Base-by-base conservation (phyloP, 2,113 vertebrate species). In the Collichthys lucidus region DNA sequence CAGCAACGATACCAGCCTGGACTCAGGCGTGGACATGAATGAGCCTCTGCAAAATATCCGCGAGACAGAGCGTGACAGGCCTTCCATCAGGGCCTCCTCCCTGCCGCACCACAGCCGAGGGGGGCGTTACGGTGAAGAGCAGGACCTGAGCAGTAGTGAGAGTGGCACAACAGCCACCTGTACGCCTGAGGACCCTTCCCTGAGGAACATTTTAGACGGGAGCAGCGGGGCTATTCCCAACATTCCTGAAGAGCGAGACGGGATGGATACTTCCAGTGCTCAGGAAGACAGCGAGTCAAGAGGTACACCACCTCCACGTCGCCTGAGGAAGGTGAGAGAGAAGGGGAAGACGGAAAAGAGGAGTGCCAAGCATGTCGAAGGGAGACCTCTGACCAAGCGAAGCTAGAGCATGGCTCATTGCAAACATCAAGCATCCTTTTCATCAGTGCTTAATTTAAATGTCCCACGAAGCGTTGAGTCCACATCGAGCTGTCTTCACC, bases 11-110 rank as follows among this genome's bases (percentile, higher is more conserved):
- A 97, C 97, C 17, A 99, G 98, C 86, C 94, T 99, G 78, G 98
- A 99, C 91, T 99, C 98, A 0, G 98, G 98, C 1, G 98, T 99
- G 80, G 98, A 99, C 89, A 98, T 99, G 97, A 98, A 97, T 16
- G 98, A 99, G 91, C 97, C 95, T 24, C 96, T 95, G 77, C 95
- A 94, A 3, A 93, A 86, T 57, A 89, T 91, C 57, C 88, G 96
- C 0, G 97, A 96, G 87, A 87, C 94, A 0, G 96, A 97, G 85
- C 95, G 96, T 11, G 96, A 97, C 83, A 94, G 96, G 79, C 97
- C 95, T 1, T 96, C 96, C 10, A 86, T 96, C 53, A 95, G 96
- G 92, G 96, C 92, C 46, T 92, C 92, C 0, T 93, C 92, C 61
- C 90, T 96, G 91, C 95, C 95, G 0, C 96, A 96, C 70, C 88